Percentiles rank a stretch among this genome's conserved stretches.
Evolutionary conservation across 2,113 vertebrate species (phyloP).

Genomic region (Piaya cayana): DNA sequence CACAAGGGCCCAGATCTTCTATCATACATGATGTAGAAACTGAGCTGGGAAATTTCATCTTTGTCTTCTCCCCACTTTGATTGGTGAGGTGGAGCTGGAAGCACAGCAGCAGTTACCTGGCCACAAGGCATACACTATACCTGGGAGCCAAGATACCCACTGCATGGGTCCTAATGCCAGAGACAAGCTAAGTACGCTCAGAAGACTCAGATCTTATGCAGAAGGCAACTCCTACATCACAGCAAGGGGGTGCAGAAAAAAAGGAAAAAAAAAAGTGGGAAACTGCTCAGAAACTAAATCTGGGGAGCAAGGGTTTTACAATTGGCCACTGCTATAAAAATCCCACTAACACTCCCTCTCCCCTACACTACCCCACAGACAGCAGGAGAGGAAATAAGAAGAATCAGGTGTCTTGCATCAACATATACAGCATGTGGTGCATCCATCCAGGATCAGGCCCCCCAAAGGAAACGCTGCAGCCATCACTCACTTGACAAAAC

Average conservation of each 20-base stretch:
- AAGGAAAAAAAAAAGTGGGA: neutral
- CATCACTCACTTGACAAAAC: conserved; percentile 52
- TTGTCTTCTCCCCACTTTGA: rapidly evolving
- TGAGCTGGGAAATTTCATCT: neutral
- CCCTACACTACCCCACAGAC: neutral
- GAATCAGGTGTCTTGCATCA: neutral
- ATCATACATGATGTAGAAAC: rapidly evolving
- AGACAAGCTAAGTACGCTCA: neutral
- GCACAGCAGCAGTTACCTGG: neutral
- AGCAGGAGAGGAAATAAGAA: neutral
- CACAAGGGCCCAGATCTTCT: neutral
- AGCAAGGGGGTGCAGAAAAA: rapidly evolving
- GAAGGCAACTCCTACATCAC: neutral
- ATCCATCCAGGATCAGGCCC: neutral
- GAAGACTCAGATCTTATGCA: neutral
- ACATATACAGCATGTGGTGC: neutral
- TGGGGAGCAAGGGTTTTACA: neutral
- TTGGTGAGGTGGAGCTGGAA: neutral
- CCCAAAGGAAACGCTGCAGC: neutral
- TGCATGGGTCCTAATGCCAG: neutral
- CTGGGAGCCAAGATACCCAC: neutral
- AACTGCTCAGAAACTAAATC: neutral
- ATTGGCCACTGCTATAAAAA: neutral
- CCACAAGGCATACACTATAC: neutral
- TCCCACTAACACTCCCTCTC: neutral